Base-by-base conservation (phyloP, 2,888 invertebrate genomes). In the Hybos culiciformis region DNA sequence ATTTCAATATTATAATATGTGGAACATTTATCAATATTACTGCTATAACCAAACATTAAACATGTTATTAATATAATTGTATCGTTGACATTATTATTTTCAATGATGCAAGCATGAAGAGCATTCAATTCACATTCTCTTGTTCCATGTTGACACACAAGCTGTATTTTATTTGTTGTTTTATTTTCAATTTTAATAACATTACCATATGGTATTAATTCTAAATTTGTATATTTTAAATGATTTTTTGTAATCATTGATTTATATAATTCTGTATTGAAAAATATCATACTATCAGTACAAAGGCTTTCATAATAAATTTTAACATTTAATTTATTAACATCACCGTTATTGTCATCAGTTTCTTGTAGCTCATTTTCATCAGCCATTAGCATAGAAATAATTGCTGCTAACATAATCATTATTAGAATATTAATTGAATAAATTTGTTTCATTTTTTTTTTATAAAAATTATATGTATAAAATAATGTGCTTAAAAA, bases 291-390 rank as follows among this genome's bases (percentile, higher is more conserved):
- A 48, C 67, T 65, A 20, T 65, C 64, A 5, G 55, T 51, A 29
- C 67, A 66, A 3, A 65, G 54, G 0, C 65, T 48, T 46, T 66
- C 66, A 49, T 66, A 66, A 48, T 61, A 64, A 5, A 66, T 47
- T 38, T 57, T 58, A 19, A 65, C 49, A 12, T 56, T 47, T 4
- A 64, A 45, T 29, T 49, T 56, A 11, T 49, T 15, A 9, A 7
- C n/a, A 12, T n/a, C n/a, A n/a, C n/a, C n/a, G n/a, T n/a, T n/a
- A n/a, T n/a, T n/a, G n/a, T n/a, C n/a, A n/a, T n/a, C n/a, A n/a
- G n/a, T n/a, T n/a, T n/a, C n/a, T n/a, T n/a, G n/a, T n/a, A n/a
- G n/a, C n/a, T n/a, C n/a, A n/a, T n/a, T n/a, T n/a, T n/a, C n/a
- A n/a, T n/a, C n/a, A n/a, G n/a, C n/a, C n/a, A n/a, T n/a, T n/a